phyloP scores from a whole-genome alignment of 2,113 vertebrate species.

The Podiceps cristatus region DNA sequence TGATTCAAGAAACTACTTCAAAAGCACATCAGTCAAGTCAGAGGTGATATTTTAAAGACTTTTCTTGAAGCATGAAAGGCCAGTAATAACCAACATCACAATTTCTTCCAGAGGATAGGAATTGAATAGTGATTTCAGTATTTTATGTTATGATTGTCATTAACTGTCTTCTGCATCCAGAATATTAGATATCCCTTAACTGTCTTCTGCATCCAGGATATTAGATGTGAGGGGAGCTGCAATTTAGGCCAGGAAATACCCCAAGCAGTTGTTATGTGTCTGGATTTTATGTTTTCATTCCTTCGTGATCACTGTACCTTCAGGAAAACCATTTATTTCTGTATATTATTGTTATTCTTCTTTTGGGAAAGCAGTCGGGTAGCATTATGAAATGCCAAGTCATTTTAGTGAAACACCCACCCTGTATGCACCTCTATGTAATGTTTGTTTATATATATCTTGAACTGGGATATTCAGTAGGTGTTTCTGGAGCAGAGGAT shows the following conservation, averaged over 20 bases:
- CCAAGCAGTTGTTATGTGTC: neutral
- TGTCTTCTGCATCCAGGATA: neutral
- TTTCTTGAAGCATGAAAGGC: constrained; percentile 2
- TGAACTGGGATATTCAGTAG: neutral
- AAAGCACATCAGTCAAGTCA: neutral
- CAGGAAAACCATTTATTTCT: neutral
- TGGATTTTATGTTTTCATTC: neutral
- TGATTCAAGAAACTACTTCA: neutral
- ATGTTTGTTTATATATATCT: neutral
- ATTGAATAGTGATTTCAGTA: neutral
- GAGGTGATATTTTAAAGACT: neutral
- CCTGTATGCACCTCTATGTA: neutral
- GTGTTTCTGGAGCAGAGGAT: neutral
- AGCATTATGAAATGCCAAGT: neutral
- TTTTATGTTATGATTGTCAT: constrained; percentile 9
- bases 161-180: neutral
- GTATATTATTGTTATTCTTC: neutral
- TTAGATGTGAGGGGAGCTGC: neutral
- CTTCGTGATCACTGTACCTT: neutral
- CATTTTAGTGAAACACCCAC: neutral
- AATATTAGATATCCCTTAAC: neutral
- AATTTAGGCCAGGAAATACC: neutral
- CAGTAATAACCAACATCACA: neutral
- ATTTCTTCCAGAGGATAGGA: constrained; percentile 12
- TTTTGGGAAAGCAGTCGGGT: neutral